Evolutionary conservation across 2,113 vertebrate genomes (phyloP).

Genomic region (Toxotes chatareus): DNA sequence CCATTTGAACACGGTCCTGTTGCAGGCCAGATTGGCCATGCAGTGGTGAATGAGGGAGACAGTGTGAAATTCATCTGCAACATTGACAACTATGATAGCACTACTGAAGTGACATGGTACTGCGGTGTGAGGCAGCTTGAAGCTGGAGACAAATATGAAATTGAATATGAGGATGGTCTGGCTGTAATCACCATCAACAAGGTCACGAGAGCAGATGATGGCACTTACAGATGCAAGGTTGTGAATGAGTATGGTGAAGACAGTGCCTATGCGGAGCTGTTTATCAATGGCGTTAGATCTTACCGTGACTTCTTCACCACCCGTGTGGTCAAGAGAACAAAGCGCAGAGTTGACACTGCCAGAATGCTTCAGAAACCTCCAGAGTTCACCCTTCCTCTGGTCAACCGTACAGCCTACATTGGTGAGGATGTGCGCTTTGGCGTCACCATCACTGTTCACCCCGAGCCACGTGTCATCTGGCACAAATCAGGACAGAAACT

Average conservation of each 20-base stretch:
- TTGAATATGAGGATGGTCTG: conserved; percentile 94
- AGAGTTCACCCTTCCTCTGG: conserved; percentile 96
- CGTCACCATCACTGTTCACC: conserved; percentile 98
- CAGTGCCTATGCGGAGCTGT: conserved; percentile 94
- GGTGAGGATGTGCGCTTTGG: conserved; percentile 94
- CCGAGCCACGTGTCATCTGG: conserved; percentile 96
- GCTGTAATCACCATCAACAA: conserved; percentile 92
- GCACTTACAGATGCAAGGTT: conserved; percentile 96
- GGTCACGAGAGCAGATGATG: conserved; percentile 92
- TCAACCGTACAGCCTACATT: conserved; percentile 91
- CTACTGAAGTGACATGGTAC: conserved; percentile 97
- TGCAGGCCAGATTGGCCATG: conserved; percentile 91
- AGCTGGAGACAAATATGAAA: conserved; percentile 91
- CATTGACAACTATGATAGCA: conserved; percentile 96
- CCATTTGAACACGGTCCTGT: conserved; percentile 95
- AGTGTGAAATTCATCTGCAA: conserved; percentile 91
- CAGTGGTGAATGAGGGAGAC: conserved; percentile 88
- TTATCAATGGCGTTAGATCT: conserved; percentile 91
- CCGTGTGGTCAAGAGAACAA: conserved; percentile 92
- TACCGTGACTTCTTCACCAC: conserved; percentile 91
- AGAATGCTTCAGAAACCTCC: conserved; percentile 95
- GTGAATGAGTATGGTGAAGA: conserved; percentile 97
- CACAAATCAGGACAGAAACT: conserved; percentile 98
- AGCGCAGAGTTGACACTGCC: conserved; percentile 92
- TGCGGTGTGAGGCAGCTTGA: conserved; percentile 97